These are phyloP conservation scores for Athene noctua DNA, from an alignment of 2,113 vertebrate species.

Conservation along the genomic window DNA sequence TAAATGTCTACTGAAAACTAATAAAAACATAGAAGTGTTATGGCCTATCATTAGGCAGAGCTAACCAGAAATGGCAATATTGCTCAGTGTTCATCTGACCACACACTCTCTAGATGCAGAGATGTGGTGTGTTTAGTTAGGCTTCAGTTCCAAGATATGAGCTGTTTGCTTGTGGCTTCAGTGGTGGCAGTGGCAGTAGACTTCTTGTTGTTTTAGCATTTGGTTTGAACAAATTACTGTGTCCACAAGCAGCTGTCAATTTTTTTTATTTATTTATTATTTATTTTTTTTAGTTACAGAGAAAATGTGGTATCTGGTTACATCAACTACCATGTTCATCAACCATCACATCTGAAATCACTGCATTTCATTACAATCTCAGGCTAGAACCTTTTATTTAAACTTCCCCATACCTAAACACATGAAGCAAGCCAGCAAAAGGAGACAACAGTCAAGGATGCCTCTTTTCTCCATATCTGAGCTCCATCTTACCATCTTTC, in stretches of 20 bases:
- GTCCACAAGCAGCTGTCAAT: neutral
- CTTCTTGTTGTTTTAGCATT: conserved; percentile 1
- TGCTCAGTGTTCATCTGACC: conserved; percentile 11
- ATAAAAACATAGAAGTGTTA: conserved; percentile 45
- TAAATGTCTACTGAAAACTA: conserved; percentile 53
- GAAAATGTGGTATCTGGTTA: neutral
- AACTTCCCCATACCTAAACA: neutral
- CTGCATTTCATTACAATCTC: neutral
- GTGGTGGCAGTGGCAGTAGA: neutral
- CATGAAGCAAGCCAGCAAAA: neutral
- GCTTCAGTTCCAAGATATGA: conserved; percentile 50
- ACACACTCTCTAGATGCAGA: neutral
- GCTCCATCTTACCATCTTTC: neutral
- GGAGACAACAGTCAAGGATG: neutral
- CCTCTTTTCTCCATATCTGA: neutral
- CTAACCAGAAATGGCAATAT: conserved; percentile 46
- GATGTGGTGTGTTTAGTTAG: conserved; percentile 25
- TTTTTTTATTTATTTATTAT: neutral
- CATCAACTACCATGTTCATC: neutral
- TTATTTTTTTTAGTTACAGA: neutral
- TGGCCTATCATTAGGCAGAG: conserved; percentile 5
- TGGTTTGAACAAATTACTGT: conserved; percentile 18
- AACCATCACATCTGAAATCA: neutral
- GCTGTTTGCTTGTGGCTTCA: neutral
- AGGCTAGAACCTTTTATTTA: neutral